Evolutionary conservation across 1,140 invertebrate species (phyloP), one percentile per base, ranked within the genome.

Genomic region (Pachyrhynchus sulphureomaculatus): DNA sequence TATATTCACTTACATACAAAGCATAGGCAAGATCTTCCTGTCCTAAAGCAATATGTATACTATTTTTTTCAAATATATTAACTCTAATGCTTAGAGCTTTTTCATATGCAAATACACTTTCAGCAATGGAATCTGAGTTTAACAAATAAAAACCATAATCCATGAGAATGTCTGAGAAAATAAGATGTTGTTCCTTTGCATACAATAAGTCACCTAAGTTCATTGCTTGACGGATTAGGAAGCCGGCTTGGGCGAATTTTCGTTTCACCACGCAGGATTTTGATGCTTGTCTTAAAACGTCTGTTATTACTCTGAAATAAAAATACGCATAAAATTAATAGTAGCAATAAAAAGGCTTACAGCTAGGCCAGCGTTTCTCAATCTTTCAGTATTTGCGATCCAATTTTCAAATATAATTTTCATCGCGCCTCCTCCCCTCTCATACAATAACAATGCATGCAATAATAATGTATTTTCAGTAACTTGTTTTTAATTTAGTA

Each of bases 21-120:
- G 92, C 92, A 79, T 96, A 96, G 0, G 92, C 92, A 10, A 96
- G 78, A 79, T 96, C 93, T 79, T 95, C 93, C 76, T 93, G 87
- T 21, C 89, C 89, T 21, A 90, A 84, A 1, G 93, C 93, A 51
- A 95, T 88, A 72, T 90, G 86, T 52, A 96, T 84, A 79, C 93
- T 95, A 72, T 85, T 84, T 66, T 86, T 86, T 9, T 91, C 89
- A 80, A 94, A 96, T 70, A 94, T 85, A 54, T 79, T 75, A 71
- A 85, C 83, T 54, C 91, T 84, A 39, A 90, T 87, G 26, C 83
- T 78, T 63, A 95, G 73, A 0, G 92, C 92, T 71, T 86, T 86
- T 86, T 92, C 85, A 73, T 95, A 95, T 0, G 93, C 84, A 58
- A 84, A 80, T 8, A 96, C 89, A 69, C 91, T 91, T 69, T 91